Evolutionary conservation across 2,797 vertebrate species (phyloP).

Genomic region (Pseudochaenichthys georgianus): DNA sequence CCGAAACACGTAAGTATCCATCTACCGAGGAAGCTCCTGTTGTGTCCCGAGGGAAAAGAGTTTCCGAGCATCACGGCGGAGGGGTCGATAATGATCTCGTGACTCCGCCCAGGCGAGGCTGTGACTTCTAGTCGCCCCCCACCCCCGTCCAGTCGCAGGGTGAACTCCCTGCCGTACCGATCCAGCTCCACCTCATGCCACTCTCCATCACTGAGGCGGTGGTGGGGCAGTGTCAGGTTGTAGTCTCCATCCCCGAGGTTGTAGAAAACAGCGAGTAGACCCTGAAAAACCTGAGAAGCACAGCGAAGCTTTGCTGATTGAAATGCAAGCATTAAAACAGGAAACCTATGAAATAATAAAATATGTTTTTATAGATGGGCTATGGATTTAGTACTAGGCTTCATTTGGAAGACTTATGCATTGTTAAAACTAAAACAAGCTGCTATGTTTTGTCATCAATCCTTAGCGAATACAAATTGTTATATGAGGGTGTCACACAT

Average conservation of each 20-base stretch:
- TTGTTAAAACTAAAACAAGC: slow-evolving; percentile 5
- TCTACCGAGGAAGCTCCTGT: slow-evolving; percentile 90
- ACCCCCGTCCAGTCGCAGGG: slow-evolving; percentile 88
- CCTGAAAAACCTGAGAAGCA: slow-evolving; percentile 81
- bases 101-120: slow-evolving; percentile 83
- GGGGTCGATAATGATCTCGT: slow-evolving; percentile 90
- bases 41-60: slow-evolving; percentile 85
- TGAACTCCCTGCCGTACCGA: slow-evolving; percentile 89
- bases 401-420: slow-evolving; percentile 5
- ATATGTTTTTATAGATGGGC: background rate
- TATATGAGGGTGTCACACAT: slow-evolving; percentile 43
- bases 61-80: slow-evolving; percentile 89
- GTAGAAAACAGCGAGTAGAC: slow-evolving; percentile 87
- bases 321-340: slow-evolving; percentile 14
- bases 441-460: slow-evolving; percentile 26
- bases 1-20: background rate
- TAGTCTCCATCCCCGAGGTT: slow-evolving; percentile 91
- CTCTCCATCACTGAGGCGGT: slow-evolving; percentile 88
- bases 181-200: slow-evolving; percentile 90
- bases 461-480: slow-evolving; percentile 26
- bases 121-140: slow-evolving; percentile 87
- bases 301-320: background rate
- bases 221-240: slow-evolving; percentile 85
- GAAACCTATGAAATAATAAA: background rate
- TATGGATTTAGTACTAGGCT: background rate